phyloP scores from a whole-genome alignment of 2,797 vertebrate species.

The Coranthus polyacanthus region DNA sequence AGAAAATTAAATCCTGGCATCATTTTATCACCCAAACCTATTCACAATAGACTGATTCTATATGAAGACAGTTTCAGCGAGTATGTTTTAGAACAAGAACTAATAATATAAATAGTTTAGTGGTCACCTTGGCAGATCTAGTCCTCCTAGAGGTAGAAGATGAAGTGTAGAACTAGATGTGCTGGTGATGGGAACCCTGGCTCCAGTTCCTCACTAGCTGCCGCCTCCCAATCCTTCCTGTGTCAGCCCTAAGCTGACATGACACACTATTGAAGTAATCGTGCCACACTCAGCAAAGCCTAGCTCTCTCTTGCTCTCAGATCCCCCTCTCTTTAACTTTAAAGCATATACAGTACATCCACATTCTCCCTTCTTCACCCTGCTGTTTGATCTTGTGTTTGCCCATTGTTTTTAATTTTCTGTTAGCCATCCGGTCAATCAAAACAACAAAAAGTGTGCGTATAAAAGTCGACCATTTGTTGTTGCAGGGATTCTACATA shows the following conservation, averaged over 20 bases:
- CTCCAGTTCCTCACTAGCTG: conserved; percentile 49
- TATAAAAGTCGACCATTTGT: too few relatives aligned
- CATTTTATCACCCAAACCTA: too few relatives aligned
- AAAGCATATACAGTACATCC: conserved; percentile 31
- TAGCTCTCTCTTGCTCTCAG: conserved; percentile 35
- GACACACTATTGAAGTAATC: conserved; percentile 78
- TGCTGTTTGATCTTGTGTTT: conserved; percentile 14
- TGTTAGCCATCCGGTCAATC: conserved; percentile 43
- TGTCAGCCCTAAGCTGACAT: conserved; percentile 74
- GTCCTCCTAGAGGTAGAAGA: neutral
- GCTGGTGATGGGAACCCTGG: conserved; percentile 34
- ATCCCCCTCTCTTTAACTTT: conserved; percentile 40
- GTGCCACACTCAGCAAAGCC: conserved; percentile 67
- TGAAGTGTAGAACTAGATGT: conserved; percentile 6
- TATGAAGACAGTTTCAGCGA: too few relatives aligned
- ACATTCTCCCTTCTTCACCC: neutral
- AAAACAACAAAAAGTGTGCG: conserved; percentile 26
- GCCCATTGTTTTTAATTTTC: conserved; percentile 33
- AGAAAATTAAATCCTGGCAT: too few relatives aligned
- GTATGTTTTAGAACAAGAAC: neutral
- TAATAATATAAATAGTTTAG: neutral
- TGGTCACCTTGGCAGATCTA: conserved; percentile 30
- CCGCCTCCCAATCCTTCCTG: conserved; percentile 45
- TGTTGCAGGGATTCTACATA: neutral
- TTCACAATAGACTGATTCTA: too few relatives aligned